These are phyloP conservation scores for Caenorhabditis briggsae DNA, from an alignment of 1,140 invertebrate genomes.

Conservation along the genomic window DNA sequence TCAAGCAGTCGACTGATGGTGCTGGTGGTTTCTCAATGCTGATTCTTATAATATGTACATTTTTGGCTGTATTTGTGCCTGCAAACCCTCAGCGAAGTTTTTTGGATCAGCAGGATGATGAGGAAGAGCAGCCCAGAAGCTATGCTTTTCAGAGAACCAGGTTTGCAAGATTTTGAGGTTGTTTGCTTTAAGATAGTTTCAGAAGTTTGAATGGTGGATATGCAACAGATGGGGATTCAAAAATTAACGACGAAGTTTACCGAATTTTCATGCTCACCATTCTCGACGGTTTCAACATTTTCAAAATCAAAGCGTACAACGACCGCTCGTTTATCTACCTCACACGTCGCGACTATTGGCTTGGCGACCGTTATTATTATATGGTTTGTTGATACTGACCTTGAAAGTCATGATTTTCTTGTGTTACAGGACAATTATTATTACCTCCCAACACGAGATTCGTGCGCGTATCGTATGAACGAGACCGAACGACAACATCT, in stretches of 20 bases:
- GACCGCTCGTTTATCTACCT: constrained; percentile 75
- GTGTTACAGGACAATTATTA: constrained; percentile 74
- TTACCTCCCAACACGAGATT: constrained; percentile 74
- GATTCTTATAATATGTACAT: not conserved
- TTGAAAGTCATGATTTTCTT: constrained; percentile 18
- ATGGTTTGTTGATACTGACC: constrained; percentile 63
- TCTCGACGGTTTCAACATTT: constrained; percentile 74
- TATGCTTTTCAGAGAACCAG: constrained; percentile 15
- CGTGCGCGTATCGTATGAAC: constrained; percentile 75
- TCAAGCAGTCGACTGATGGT: constrained; percentile 27
- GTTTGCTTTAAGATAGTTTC: not conserved
- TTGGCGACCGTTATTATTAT: constrained; percentile 75
- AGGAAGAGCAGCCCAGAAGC: not conserved
- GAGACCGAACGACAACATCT: constrained; percentile 70
- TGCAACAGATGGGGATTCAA: constrained; percentile 72
- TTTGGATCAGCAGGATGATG: not conserved
- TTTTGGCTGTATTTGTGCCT: constrained; percentile 17
- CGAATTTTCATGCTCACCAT: constrained; percentile 72
- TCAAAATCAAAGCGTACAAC: constrained; percentile 77
- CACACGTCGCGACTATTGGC: constrained; percentile 75
- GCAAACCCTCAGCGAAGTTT: not conserved
- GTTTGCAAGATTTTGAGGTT: not conserved
- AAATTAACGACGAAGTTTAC: constrained; percentile 70
- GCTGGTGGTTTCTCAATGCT: constrained; percentile 31
- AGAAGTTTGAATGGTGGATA: constrained; percentile 71